These are phyloP conservation scores for Tor tambroides DNA, from an alignment of 2,113 vertebrate genomes.

Conservation along the genomic window DNA sequence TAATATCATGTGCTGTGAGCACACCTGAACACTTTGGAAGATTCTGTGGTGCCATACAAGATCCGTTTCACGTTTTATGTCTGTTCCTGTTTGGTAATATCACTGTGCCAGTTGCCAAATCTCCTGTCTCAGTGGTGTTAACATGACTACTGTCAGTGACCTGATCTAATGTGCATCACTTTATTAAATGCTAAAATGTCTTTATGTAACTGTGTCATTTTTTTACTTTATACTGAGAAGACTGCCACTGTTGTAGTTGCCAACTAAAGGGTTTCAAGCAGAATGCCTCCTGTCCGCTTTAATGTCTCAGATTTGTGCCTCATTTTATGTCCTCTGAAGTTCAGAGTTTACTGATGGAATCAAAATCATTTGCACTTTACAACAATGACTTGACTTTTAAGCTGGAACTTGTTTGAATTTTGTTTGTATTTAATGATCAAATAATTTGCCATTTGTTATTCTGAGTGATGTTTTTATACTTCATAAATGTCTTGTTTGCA, in stretches of 20 bases:
- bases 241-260: neutral
- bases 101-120: conserved; percentile 52
- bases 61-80: neutral
- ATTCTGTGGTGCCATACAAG: conserved; percentile 22
- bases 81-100: conserved; percentile 44
- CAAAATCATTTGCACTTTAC: conserved; percentile 56
- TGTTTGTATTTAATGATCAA: conserved; percentile 38
- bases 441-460: conserved; percentile 41
- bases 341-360: conserved; percentile 57
- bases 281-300: conserved; percentile 12
- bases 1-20: conserved; percentile 65
- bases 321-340: conserved; percentile 54
- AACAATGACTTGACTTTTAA: conserved; percentile 49
- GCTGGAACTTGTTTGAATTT: conserved; percentile 35
- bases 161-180: neutral
- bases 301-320: conserved; percentile 57
- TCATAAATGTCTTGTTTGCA: conserved; percentile 50
- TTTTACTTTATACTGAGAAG: neutral
- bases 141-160: neutral
- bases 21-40: conserved; percentile 2
- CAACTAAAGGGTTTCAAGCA: neutral
- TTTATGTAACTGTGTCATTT: neutral
- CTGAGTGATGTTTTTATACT: conserved; percentile 49
- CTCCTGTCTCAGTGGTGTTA: conserved; percentile 10
- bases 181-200: neutral